Percentiles rank a stretch among this genome's conserved stretches.
Evolutionary conservation across 2,888 invertebrate genomes (phyloP).

Genomic region (Hydrotaea diabolus): DNA sequence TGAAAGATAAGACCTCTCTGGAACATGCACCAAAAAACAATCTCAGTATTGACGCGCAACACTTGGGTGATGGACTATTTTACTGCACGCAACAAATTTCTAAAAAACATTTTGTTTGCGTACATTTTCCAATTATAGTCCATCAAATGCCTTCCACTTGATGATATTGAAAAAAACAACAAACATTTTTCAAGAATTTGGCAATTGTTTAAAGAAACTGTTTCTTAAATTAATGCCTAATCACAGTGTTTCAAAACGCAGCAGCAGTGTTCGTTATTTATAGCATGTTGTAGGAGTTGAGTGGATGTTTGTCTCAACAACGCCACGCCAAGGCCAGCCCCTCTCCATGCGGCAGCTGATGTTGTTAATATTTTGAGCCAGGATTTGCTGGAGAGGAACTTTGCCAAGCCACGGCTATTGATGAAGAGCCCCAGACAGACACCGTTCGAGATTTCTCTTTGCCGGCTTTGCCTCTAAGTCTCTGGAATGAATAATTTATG

Average conservation of each 20-base stretch:
- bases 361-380: conserved; percentile 1
- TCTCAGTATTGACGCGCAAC: conserved; percentile 12
- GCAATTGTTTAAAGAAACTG: conserved; percentile 15
- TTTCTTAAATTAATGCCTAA: conserved; percentile 49
- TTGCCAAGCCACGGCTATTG: conserved; percentile 27
- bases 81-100: conserved; percentile 57
- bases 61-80: conserved; percentile 48
- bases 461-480: conserved; percentile 24
- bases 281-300: conserved; percentile 64
- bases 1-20: not conserved
- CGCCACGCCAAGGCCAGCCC: not conserved
- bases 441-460: conserved; percentile 15
- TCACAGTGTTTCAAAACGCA: conserved; percentile 43
- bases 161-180: not conserved
- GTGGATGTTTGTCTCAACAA: conserved; percentile 16
- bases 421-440: conserved; percentile 37
- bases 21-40: not conserved
- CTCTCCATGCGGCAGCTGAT: not conserved
- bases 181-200: conserved; percentile 38
- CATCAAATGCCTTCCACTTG: conserved; percentile 25
- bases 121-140: conserved; percentile 11
- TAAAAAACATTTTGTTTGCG: not conserved
- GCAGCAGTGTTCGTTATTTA: conserved; percentile 41
- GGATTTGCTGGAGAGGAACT: too few species aligned
- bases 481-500: conserved; percentile 53